Evolutionary conservation across 2,113 vertebrate species (phyloP).

Genomic region (Sigmodon hispidus): DNA sequence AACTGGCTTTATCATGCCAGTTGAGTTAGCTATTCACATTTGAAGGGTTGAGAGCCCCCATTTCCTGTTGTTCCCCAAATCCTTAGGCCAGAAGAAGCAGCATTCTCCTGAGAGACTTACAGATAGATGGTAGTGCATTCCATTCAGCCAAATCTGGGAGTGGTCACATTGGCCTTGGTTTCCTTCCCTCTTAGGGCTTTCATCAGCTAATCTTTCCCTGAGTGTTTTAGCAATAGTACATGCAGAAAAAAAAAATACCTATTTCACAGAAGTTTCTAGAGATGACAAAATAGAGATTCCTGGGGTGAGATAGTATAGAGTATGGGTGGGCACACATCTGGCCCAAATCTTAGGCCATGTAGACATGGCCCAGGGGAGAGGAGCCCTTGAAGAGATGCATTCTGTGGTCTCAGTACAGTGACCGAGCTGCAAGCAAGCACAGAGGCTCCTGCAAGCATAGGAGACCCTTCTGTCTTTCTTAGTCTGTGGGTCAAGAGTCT

Average conservation of each 20-base stretch:
- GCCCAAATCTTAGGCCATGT: not conserved
- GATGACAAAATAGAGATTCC: not conserved
- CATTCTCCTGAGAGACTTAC: not conserved
- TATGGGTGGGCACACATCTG: not conserved
- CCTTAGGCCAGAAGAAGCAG: not conserved
- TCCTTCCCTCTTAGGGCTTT: not conserved
- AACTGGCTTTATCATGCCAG: not conserved
- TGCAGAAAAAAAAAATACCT: not conserved
- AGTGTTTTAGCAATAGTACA: not conserved
- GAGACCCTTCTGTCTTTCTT: not conserved
- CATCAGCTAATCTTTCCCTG: not conserved
- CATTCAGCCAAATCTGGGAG: not conserved
- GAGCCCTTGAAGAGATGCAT: not conserved
- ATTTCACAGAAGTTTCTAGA: not conserved
- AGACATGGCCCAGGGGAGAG: not conserved
- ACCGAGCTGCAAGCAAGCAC: not conserved
- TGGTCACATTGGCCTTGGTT: not conserved
- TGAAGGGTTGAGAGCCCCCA: not conserved
- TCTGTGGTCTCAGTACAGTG: not conserved
- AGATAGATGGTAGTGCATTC: not conserved
- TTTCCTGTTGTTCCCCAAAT: not conserved
- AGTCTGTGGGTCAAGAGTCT: not conserved
- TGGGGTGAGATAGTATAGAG: not conserved
- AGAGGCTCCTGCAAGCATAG: not conserved
- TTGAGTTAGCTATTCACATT: not conserved